Evolutionary conservation across 2,888 invertebrate species (phyloP), one percentile per base, ranked within the genome.

Genomic region (Tanypteryx hageni): DNA sequence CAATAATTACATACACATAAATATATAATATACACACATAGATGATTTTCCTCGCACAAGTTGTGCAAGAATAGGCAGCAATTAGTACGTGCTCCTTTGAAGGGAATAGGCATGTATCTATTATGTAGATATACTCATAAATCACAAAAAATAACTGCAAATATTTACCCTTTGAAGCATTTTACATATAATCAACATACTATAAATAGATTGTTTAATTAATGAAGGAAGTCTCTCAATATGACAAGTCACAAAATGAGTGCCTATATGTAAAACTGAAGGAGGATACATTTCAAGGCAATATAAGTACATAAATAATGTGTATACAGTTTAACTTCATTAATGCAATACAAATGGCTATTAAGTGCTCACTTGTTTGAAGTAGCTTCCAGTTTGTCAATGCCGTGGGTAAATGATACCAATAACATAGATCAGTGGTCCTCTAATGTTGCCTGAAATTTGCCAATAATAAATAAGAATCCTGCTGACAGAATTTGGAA

Each of bases 131-230:
- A 92, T 82, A 68, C 92, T 64, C 82, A 83, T 83, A 61, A 64
- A 92, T 92, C 92, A 92, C 92, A 92, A 84, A 84, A 92, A 92
- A 92, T 92, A 92, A 92, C 92, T 92, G 92, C 92, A 92, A 92
- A 92, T 92, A 92, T 92, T 92, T 92, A 61, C 82, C 82, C 64
- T 44, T 92, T 57, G n/a, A 92, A 92, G 58, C 18, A 16, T 82
- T 64, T 92, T 82, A 22, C 92, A 92, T 76, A 89, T 89, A 44
- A 89, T 68, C 16, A 68, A 31, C 44, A 44, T 56, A 89, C 44
- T 89, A 89, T 44, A 27, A 64, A 89, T 86, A 86, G 86, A 86
- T 89, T 89, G 89, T 89, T 89, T 89, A 64, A 59, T 44, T 89
- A 68, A 89, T 68, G 89, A 89, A 57, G 27, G 44, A 89, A 58